Conservation (phyloP, 2,797 vertebrate species). For the Xenops minutus region DNA sequence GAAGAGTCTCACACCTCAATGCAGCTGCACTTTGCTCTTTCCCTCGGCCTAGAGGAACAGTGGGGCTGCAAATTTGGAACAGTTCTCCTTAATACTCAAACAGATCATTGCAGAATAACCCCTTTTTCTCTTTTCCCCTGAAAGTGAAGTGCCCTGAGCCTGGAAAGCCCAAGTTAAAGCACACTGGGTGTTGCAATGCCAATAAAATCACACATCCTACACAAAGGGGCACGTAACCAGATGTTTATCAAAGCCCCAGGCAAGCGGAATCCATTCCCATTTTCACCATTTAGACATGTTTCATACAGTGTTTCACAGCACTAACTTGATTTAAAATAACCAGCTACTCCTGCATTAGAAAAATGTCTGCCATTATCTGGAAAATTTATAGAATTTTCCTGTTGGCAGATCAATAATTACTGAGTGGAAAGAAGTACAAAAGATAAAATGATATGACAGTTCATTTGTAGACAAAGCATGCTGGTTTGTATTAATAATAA, state of each 20-base stretch:
- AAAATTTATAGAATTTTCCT: background rate
- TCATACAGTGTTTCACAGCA: background rate
- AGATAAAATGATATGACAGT: background rate
- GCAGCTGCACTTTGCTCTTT: background rate
- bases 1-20: background rate
- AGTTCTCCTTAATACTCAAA: background rate
- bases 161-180: background rate
- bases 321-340: background rate
- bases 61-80: background rate
- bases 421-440: background rate
- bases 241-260: background rate
- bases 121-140: background rate
- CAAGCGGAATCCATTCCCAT: background rate
- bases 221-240: fast-evolving
- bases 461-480: background rate
- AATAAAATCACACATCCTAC: background rate
- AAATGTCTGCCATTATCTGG: background rate
- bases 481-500: slow-evolving; percentile 1
- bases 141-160: background rate
- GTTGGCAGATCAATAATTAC: background rate
- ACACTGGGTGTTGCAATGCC: background rate
- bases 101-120: fast-evolving
- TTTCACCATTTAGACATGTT: background rate
- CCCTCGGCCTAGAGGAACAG: background rate
- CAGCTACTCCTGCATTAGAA: background rate